Conservation (phyloP, 2,113 vertebrate genomes). For the Poeciliopsis occidentalis region DNA sequence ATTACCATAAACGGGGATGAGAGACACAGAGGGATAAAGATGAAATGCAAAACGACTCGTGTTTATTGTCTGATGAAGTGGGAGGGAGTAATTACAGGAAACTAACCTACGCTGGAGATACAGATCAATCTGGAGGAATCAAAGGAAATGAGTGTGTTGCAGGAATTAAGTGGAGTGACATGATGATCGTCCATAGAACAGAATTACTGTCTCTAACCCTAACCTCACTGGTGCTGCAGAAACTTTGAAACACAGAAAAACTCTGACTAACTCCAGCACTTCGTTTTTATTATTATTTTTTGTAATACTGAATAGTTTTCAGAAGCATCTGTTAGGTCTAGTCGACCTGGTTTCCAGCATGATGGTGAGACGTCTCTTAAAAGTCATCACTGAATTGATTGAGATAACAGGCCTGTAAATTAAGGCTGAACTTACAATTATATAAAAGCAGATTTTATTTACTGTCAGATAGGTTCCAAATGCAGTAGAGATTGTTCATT, state of each 20-base stretch:
- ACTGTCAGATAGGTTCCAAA: no score
- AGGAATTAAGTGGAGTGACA: background rate
- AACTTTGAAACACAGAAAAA: background rate
- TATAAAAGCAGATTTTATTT: no score
- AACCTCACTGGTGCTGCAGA: background rate
- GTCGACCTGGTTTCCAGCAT: no score
- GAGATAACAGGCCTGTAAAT: no score
- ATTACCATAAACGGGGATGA: slow-evolving; percentile 65
- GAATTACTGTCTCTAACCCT: background rate
- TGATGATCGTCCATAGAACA: background rate
- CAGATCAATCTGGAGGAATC: slow-evolving; percentile 40
- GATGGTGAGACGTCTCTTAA: no score
- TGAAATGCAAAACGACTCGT: slow-evolving; percentile 49
- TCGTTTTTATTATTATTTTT: background rate
- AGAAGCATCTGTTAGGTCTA: no score
- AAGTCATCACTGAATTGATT: no score
- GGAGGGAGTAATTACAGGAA: slow-evolving; percentile 60
- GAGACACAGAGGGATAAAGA: slow-evolving; percentile 42
- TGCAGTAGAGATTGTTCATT: no score
- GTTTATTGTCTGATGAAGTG: slow-evolving; percentile 53
- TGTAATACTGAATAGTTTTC: background rate
- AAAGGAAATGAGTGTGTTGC: slow-evolving; percentile 16
- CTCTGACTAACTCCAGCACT: background rate
- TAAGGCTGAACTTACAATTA: no score
- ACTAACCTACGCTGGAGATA: slow-evolving; percentile 36